Percentiles rank a stretch among this genome's conserved stretches.
Evolutionary conservation across 2,888 invertebrate species (phyloP).

Genomic region (Coelinius sp.): DNA sequence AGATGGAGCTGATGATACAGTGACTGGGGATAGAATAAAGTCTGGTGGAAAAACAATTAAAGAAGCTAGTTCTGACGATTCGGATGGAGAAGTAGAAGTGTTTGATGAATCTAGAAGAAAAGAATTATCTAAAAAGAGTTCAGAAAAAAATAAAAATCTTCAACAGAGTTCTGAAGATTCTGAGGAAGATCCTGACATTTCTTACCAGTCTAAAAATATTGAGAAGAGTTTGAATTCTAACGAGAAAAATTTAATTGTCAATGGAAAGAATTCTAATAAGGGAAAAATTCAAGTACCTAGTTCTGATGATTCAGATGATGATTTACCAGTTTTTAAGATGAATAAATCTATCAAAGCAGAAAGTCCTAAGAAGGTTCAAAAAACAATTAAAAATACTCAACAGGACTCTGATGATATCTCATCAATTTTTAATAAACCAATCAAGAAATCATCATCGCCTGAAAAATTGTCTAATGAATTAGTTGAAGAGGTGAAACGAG

Average conservation of each 20-base stretch:
- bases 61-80: not conserved
- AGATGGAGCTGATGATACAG: not conserved
- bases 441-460: not conserved
- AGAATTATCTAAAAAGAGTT: constrained; percentile 19
- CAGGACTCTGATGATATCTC: no score
- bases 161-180: not conserved
- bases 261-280: not conserved
- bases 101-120: not conserved
- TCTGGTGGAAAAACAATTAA: not conserved
- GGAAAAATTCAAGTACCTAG: not conserved
- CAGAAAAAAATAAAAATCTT: constrained; percentile 1
- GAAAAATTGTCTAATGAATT: not conserved
- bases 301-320: not conserved
- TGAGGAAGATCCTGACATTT: not conserved
- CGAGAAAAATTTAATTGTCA: no score
- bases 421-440: no score
- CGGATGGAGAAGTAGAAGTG: constrained; percentile 18
- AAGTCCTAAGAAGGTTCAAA: not conserved
- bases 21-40: not conserved
- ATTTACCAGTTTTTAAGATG: not conserved
- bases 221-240: no score
- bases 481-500: not conserved
- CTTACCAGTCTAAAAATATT: not conserved
- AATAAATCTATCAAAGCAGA: not conserved
- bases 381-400: not conserved